A percentile compares a stretch with the other conserved stretches of the same genome.
phyloP scores from a whole-genome alignment of 2,797 vertebrate genomes.

The Phaenicophaeus curvirostris region DNA sequence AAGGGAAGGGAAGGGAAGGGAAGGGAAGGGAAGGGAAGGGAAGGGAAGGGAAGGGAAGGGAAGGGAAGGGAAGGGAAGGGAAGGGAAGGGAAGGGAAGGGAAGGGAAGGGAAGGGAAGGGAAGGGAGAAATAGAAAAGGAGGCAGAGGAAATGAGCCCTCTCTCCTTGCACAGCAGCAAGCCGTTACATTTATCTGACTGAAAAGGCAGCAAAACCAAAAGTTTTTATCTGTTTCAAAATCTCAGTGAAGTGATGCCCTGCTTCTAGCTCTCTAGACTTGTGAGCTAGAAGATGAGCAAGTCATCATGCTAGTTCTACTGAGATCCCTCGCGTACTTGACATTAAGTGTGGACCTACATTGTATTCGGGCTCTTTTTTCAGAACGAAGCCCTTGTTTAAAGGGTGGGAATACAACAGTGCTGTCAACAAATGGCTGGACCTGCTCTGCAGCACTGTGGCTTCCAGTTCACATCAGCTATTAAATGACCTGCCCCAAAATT shows the following conservation, averaged over 20 bases:
- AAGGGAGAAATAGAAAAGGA: too few species aligned
- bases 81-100: too few species aligned
- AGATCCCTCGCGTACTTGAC: background rate
- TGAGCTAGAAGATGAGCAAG: background rate
- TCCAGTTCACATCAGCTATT: background rate
- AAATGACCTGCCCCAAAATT: background rate
- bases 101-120: too few species aligned
- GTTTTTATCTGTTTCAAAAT: background rate
- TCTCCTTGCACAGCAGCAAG: background rate
- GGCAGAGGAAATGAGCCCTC: background rate
- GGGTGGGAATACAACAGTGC: background rate
- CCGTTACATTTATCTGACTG: background rate
- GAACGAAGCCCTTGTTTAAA: background rate
- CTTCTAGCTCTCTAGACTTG: background rate
- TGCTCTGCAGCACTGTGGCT: background rate
- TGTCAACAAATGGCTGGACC: rapidly evolving
- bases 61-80: too few species aligned
- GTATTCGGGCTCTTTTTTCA: background rate
- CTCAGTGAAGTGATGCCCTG: background rate
- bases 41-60: too few species aligned
- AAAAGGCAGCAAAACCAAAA: background rate
- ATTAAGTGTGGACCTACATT: rapidly evolving
- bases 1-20: too few species aligned
- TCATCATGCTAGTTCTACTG: background rate
- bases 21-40: too few species aligned